These are phyloP conservation scores for Phorcus lineatus DNA, from an alignment of 2,888 invertebrate species.

Conservation along the genomic window DNA sequence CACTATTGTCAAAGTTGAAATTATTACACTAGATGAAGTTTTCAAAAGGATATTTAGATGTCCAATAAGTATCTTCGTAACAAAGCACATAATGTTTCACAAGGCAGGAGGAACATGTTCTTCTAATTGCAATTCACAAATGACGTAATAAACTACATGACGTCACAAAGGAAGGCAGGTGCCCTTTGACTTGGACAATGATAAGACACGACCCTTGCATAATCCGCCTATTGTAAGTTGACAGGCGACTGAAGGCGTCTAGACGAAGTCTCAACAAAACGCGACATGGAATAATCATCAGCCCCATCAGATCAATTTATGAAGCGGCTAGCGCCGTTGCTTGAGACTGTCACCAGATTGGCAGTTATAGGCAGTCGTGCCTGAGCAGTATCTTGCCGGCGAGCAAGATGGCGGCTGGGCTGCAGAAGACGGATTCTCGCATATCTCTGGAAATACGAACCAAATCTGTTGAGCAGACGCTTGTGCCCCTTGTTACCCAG, in stretches of 20 bases:
- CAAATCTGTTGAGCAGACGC: slow-evolving; percentile 94
- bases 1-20: too few species aligned
- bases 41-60: too few species aligned
- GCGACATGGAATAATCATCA: neutral
- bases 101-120: too few species aligned
- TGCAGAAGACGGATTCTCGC: slow-evolving; percentile 55
- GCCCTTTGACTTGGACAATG: too few species aligned
- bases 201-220: too few species aligned
- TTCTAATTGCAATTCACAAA: too few species aligned
- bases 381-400: neutral
- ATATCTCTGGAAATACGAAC: slow-evolving; percentile 87
- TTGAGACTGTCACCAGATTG: neutral
- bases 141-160: too few species aligned
- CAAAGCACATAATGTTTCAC: too few species aligned
- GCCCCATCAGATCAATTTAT: neutral
- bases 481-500: slow-evolving; percentile 95
- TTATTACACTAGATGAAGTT: too few species aligned
- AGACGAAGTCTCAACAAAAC: neutral
- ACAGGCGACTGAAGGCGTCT: neutral
- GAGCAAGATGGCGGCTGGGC: slow-evolving; percentile 66
- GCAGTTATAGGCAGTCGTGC: neutral
- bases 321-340: neutral
- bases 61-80: too few species aligned
- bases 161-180: too few species aligned
- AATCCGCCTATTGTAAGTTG: too few species aligned